Evolutionary conservation across 2,113 vertebrate genomes (phyloP), one percentile per base, ranked within the genome.

Genomic region (Corythoichthys haematopterus): DNA sequence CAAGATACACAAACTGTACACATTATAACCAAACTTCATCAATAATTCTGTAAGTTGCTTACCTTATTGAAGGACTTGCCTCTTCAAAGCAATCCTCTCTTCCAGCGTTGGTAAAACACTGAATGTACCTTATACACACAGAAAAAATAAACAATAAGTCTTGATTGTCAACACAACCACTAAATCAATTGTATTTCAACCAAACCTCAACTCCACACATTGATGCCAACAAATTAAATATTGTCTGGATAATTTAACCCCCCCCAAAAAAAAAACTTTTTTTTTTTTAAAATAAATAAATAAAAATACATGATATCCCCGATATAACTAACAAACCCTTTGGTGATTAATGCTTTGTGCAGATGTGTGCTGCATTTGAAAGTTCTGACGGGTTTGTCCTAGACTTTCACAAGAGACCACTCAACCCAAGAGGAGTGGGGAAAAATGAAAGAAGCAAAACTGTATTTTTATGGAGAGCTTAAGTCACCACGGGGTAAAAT

Each of bases 31-130:
- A 43, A 64, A 68, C 65, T 33, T 76, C 65, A 14, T 50, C 11
- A 50, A 12, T 50, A 4, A 48, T 78, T 75, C 37, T 63, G 87
- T 86, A 43, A n/a, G 45, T 2, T 3, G 16, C 93, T 96, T 97
- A 98, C 96, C 95, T 97, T 94, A 89, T 83, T 82, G 82, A 82
- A 87, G 84, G 88, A 89, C 91, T 91, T 91, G 92, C 91, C 94
- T 92, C 91, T 88, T 92, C 90, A 91, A 93, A 93, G 92, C 93
- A 91, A 92, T 95, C 93, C 94, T 94, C 94, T 90, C 92, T 91
- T 91, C 92, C 90, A 93, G 91, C 85, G 80, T 89, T 87, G 88
- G 90, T 90, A 90, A 91, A 92, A 93, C 92, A 93, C 90, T 91
- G 91, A 93, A 93, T 91, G 94, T 84, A 91, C 91, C 95, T 96